Evolutionary conservation across 2,888 invertebrate genomes (phyloP).

Genomic region (Coecobrya sp.): DNA sequence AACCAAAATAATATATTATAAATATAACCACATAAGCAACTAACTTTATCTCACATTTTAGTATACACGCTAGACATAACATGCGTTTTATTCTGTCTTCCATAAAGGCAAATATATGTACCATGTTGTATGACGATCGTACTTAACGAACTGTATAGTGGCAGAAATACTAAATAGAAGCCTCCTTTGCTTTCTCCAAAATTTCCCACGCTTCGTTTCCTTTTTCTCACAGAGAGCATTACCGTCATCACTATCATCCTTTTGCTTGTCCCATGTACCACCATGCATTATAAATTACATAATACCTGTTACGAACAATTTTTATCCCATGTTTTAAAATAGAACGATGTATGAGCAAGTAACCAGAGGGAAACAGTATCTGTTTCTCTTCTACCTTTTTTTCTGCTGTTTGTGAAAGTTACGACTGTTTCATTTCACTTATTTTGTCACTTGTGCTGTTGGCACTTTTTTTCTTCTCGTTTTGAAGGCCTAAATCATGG

Average conservation of each 20-base stretch:
- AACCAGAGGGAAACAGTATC: background rate
- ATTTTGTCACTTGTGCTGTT: slow-evolving; percentile 28
- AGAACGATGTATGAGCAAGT: background rate
- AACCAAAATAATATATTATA: too few species aligned
- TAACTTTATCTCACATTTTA: slow-evolving; percentile 1
- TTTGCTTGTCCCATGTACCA: background rate
- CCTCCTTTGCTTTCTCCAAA: background rate
- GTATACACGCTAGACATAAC: background rate
- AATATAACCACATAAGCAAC: slow-evolving; percentile 12
- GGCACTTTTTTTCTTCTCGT: slow-evolving; percentile 37
- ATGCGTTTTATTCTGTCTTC: background rate
- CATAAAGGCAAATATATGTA: background rate
- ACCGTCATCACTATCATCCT: slow-evolving; percentile 9
- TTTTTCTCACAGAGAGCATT: slow-evolving; percentile 21
- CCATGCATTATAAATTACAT: background rate
- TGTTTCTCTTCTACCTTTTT: slow-evolving; percentile 17
- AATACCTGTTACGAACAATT: background rate
- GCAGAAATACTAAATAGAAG: background rate
- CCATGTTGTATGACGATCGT: too few species aligned
- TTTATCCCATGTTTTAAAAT: background rate
- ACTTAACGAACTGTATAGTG: background rate
- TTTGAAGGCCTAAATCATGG: slow-evolving; percentile 2
- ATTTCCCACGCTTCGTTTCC: slow-evolving; percentile 51
- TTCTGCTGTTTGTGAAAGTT: background rate
- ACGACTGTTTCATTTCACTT: background rate